Evolutionary conservation across 2,797 vertebrate genomes (phyloP), one percentile per base, ranked within the genome.

Genomic region (Notoglanidium macrostoma): DNA sequence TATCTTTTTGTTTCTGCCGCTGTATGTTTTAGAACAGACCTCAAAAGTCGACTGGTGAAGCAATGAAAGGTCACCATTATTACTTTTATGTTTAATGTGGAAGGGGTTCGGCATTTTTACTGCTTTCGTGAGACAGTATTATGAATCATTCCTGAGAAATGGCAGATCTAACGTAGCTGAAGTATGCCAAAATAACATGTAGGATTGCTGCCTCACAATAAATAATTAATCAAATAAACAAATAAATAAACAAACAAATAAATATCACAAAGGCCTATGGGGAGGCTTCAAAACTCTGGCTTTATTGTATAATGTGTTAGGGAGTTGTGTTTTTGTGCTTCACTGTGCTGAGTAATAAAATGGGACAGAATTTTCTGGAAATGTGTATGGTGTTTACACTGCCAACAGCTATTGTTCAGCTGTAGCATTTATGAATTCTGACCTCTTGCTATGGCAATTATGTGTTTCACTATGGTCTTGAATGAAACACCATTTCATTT

Each of bases 11-110:
- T 44, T 81, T 61, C 57, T 15, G 23, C 44, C 40, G 17, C 32
- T 29, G 23, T 63, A 15, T n/a, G 15, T 15, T 15, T 63, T 82
- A 19, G 26, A 63, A 82, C 23, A 82, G 40, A 51, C 17, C 11
- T 17, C 14, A 9, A 54, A 83, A 32, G 5, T 46, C 0, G 11
- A 44, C 35, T 44, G 35, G 17, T 51, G n/a, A 83, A 7, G 59
- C 59, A n/a, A 29, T 46, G 14, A 51, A 83, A 83, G 61, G 61
- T 32, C 61, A 83, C 15, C 9, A 29, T 67, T 83, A 65, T 82
- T 86, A 87, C 54, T 83, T 88, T 89, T 85, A 72, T 86, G 29
- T 49, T 85, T 80, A 19, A 63, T 19, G n/a, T 76, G 88, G 12
- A 9, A 51, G 84, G 70, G 87, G 54, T n/a, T 84, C 17, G 21